Conservation (phyloP, 2,113 vertebrate species). For the Peromyscus polionotus region DNA sequence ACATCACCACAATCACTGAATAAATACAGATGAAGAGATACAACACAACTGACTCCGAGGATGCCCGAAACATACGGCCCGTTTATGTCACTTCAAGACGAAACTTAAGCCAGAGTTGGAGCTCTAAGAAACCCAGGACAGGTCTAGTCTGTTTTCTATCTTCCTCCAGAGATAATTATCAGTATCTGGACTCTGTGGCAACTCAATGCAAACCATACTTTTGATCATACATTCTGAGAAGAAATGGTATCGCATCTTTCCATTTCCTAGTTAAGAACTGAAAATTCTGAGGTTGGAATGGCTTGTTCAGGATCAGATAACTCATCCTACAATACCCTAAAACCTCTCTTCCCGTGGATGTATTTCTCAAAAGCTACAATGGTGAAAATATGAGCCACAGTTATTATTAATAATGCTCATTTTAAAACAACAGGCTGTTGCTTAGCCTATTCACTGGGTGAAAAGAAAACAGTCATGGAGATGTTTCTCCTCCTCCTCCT, state of each 20-base stretch:
- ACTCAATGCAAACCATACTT: conserved; percentile 7
- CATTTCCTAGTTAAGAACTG: background rate
- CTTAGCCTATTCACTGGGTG: conserved; percentile 51
- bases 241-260: conserved; percentile 30
- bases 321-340: background rate
- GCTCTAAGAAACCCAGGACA: background rate
- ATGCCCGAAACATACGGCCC: conserved; percentile 56
- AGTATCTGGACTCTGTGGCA: background rate
- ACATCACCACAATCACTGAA: conserved; percentile 74
- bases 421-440: conserved; percentile 70
- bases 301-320: background rate
- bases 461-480: conserved; percentile 58
- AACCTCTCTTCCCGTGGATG: background rate
- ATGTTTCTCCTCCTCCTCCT: conserved; percentile 10
- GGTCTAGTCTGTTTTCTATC: conserved; percentile 38
- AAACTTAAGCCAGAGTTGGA: conserved; percentile 38
- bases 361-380: conserved; percentile 56
- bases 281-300: conserved; percentile 47
- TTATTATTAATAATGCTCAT: conserved; percentile 68
- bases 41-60: conserved; percentile 39
- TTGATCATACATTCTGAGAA: background rate
- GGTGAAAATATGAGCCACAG: conserved; percentile 69
- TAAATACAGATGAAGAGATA: conserved; percentile 76
- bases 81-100: conserved; percentile 51
- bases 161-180: conserved; percentile 32